Conservation (phyloP, 1,140 invertebrate species). For the Nasonia giraulti region DNA sequence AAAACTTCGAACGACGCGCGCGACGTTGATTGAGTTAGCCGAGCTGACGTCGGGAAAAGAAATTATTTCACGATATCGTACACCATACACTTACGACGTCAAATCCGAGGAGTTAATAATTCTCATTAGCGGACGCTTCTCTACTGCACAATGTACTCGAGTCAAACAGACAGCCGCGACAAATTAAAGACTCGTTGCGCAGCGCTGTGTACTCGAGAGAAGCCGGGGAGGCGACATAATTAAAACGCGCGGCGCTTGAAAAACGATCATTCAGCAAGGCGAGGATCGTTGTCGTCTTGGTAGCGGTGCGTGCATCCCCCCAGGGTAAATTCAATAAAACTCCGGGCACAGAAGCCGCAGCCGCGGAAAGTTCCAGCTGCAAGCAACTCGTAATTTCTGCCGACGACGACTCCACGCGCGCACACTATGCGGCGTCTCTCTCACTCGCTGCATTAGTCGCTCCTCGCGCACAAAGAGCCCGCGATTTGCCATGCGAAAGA, state of each 20-base stretch:
- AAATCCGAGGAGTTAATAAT: background rate
- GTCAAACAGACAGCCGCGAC: background rate
- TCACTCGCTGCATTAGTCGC: background rate
- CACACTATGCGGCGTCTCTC: background rate
- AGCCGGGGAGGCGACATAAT: background rate
- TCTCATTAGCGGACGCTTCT: background rate
- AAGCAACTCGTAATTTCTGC: background rate
- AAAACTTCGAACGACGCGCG: too few relatives aligned
- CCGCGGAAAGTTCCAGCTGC: background rate
- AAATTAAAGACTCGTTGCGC: background rate
- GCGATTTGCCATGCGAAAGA: constrained; percentile 26
- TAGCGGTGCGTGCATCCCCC: background rate
- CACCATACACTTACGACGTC: too few relatives aligned
- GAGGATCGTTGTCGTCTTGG: too few relatives aligned
- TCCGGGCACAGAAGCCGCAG: background rate
- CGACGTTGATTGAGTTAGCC: too few relatives aligned
- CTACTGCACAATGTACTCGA: background rate
- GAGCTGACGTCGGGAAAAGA: background rate
- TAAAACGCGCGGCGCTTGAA: background rate
- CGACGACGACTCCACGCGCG: background rate
- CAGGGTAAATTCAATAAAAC: constrained; percentile 16
- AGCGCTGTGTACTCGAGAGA: background rate
- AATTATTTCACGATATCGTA: background rate
- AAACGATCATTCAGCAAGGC: background rate
- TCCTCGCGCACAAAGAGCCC: background rate